Percentiles rank a stretch among this genome's conserved stretches.
phyloP scores from a whole-genome alignment of 2,113 vertebrate genomes.

The Turnix velox region DNA sequence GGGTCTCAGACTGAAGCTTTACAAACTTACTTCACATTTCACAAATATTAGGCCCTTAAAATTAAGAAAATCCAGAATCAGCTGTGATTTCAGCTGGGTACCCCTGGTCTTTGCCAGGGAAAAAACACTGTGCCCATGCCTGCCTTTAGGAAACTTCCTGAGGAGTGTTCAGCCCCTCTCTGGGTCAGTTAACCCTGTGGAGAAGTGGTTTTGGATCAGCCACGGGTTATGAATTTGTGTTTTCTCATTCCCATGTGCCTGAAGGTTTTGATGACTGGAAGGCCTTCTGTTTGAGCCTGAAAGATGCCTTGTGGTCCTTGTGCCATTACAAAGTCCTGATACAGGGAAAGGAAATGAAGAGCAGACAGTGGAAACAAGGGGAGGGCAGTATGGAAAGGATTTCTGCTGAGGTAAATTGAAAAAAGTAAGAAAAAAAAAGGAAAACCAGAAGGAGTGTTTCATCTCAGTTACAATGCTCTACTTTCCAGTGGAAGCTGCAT shows the following conservation, averaged over 20 bases:
- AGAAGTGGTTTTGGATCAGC: background rate
- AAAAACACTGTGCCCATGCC: background rate
- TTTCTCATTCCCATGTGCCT: background rate
- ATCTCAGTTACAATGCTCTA: background rate
- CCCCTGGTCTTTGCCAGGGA: background rate
- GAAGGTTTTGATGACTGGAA: background rate
- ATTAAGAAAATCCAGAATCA: background rate
- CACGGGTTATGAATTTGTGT: background rate
- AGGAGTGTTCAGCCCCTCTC: background rate
- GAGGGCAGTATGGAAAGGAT: background rate
- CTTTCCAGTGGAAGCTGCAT: background rate
- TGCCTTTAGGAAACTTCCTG: background rate
- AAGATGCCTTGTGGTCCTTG: background rate
- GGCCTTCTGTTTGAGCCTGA: background rate
- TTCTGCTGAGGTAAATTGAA: background rate
- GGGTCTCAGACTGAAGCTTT: background rate
- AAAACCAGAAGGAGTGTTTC: background rate
- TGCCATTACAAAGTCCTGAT: background rate
- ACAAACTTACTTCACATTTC: background rate
- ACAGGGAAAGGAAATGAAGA: background rate
- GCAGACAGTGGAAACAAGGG: background rate
- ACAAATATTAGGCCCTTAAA: background rate
- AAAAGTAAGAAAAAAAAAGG: background rate
- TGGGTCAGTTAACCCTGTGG: background rate
- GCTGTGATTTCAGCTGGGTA: background rate